Conservation (phyloP, 2,888 invertebrate species). For the Hoplodrina blanda region DNA sequence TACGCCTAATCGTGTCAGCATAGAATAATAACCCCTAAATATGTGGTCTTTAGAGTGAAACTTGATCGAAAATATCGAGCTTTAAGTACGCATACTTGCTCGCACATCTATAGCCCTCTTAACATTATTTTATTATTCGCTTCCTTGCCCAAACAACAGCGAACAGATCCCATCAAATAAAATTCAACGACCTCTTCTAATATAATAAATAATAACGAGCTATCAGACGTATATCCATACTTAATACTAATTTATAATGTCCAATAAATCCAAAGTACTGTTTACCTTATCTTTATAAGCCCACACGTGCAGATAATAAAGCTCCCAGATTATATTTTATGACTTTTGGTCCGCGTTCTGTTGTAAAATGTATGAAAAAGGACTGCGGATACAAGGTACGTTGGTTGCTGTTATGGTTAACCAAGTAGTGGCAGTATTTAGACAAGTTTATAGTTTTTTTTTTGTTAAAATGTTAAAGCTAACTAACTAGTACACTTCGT, state of each 20-base stretch:
- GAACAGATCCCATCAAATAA: conserved; percentile 52
- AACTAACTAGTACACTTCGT: background rate
- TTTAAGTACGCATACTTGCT: too few species aligned
- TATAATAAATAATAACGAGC: conserved; percentile 57
- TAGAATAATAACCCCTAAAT: too few species aligned
- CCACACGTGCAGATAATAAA: conserved; percentile 66
- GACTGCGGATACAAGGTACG: background rate
- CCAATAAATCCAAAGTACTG: conserved; percentile 65
- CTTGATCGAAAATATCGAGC: too few species aligned
- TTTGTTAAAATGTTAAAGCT: background rate
- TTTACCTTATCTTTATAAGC: conserved; percentile 68
- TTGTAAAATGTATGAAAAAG: conserved; percentile 43
- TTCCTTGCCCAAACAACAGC: conserved; percentile 25
- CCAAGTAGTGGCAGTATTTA: background rate
- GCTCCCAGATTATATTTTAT: conserved; percentile 62
- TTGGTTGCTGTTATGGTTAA: background rate
- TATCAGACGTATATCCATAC: conserved; percentile 59
- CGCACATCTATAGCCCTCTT: background rate
- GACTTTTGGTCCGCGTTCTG: conserved; percentile 44
- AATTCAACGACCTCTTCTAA: conserved; percentile 42
- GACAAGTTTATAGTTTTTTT: background rate
- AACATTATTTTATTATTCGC: conserved; percentile 6
- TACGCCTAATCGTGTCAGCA: too few species aligned
- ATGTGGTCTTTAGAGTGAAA: too few species aligned
- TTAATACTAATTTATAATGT: conserved; percentile 68